phyloP scores from a whole-genome alignment of 1,140 invertebrate species.

The Battus philenor region DNA sequence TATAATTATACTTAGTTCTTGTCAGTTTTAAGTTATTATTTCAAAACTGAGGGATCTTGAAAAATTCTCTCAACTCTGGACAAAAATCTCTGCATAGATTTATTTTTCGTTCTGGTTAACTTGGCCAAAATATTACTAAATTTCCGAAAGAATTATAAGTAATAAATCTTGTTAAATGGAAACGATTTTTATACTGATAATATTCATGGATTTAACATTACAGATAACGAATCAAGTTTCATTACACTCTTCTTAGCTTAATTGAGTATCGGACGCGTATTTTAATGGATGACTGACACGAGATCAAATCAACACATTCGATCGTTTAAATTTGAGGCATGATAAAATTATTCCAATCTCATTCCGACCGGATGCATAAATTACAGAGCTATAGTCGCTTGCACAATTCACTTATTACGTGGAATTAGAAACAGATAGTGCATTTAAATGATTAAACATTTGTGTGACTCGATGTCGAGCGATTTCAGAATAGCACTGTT shows the following conservation, averaged over 20 bases:
- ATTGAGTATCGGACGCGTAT: slow-evolving; percentile 1
- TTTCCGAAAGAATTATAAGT: too few species aligned
- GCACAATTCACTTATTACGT: slow-evolving; percentile 11
- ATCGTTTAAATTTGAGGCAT: slow-evolving; percentile 6
- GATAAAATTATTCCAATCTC: slow-evolving; percentile 16
- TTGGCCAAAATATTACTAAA: too few species aligned
- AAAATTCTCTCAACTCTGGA: too few species aligned
- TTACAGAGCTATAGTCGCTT: slow-evolving; percentile 14
- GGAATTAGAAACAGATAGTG: slow-evolving; percentile 2
- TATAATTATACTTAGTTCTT: too few species aligned
- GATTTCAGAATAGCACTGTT: slow-evolving; percentile 20
- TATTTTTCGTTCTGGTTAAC: too few species aligned
- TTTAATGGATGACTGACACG: slow-evolving; percentile 3
- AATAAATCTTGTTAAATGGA: too few species aligned
- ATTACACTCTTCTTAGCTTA: background rate
- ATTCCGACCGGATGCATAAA: slow-evolving; percentile 20
- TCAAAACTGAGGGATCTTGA: too few species aligned
- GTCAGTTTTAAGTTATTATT: too few species aligned
- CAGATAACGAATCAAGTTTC: too few species aligned
- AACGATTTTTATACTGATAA: too few species aligned
- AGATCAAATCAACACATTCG: slow-evolving; percentile 1
- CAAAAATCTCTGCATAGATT: too few species aligned
- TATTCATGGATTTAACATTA: too few species aligned
- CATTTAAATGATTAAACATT: background rate
- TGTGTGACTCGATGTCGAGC: slow-evolving; percentile 9